Percentiles rank a stretch among this genome's conserved stretches.
phyloP scores from a whole-genome alignment of 2,113 vertebrate species.

The Tragulus kanchil region DNA sequence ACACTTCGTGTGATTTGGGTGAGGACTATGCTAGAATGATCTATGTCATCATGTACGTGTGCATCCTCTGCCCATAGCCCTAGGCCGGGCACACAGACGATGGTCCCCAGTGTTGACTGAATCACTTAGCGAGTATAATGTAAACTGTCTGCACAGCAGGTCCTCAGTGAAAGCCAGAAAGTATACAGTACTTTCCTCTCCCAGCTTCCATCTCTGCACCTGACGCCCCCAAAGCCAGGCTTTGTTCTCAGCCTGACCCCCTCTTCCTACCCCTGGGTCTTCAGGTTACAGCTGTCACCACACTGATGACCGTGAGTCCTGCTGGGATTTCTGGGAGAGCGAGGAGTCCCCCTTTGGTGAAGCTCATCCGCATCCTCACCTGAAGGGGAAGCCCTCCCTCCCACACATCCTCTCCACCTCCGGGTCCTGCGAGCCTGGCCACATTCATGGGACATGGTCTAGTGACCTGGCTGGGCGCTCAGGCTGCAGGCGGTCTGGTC shows the following conservation, averaged over 20 bases:
- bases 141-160: not conserved
- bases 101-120: not conserved
- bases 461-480: not conserved
- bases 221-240: not conserved
- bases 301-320: rapidly evolving
- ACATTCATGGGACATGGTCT: rapidly evolving
- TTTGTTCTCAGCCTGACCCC: not conserved
- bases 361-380: no score
- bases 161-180: not conserved
- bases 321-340: not conserved
- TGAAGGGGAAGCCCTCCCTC: not conserved
- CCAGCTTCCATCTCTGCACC: not conserved
- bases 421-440: rapidly evolving
- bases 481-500: not conserved
- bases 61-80: not conserved
- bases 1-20: not conserved
- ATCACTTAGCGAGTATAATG: not conserved
- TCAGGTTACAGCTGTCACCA: not conserved
- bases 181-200: not conserved
- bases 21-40: not conserved
- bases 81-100: not conserved
- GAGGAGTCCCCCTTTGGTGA: not conserved
- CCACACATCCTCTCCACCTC: not conserved
- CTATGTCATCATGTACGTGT: not conserved
- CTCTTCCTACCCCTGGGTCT: not conserved